Evolutionary conservation across 2,113 vertebrate species (phyloP).

Genomic region (Camelus dromedarius): DNA sequence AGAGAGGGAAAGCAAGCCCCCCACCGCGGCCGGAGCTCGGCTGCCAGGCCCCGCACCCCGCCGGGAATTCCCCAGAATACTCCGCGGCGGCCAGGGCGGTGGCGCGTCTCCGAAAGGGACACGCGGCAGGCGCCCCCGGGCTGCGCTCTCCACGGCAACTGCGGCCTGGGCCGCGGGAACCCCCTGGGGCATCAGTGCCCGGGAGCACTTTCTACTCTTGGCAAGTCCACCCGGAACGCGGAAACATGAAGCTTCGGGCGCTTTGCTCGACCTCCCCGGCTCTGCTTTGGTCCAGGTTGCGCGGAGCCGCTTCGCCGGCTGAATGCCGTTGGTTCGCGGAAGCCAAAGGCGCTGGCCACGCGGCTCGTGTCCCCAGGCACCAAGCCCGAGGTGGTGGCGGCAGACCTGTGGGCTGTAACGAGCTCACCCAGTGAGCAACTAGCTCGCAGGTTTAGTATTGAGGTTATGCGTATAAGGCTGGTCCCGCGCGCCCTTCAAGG

Average conservation of each 20-base stretch:
- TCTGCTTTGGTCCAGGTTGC: not conserved
- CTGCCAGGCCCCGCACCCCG: rapidly evolving
- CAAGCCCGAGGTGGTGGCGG: not conserved
- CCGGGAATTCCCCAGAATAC: not conserved
- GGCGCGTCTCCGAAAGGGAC: slow-evolving; percentile 82
- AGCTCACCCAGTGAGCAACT: rapidly evolving
- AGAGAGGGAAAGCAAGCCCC: not conserved
- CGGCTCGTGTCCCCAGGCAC: not conserved
- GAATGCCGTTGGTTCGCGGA: not conserved
- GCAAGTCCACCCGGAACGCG: not conserved
- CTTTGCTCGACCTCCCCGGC: not conserved
- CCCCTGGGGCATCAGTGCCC: slow-evolving; percentile 84
- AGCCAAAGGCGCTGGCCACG: not conserved
- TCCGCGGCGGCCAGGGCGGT: not conserved
- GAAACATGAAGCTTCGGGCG: not conserved
- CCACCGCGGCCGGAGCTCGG: not conserved
- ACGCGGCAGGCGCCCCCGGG: slow-evolving; percentile 69
- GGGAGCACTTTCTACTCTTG: not conserved
- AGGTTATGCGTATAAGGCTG: rapidly evolving
- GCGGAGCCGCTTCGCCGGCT: not conserved
- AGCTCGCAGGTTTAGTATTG: not conserved
- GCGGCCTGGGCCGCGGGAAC: slow-evolving; percentile 80
- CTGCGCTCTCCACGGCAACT: slow-evolving; percentile 15
- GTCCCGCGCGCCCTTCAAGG: rapidly evolving
- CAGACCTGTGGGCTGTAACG: not conserved